phyloP scores from a whole-genome alignment of 2,113 vertebrate species.

The Shinisaurus crocodilurus region DNA sequence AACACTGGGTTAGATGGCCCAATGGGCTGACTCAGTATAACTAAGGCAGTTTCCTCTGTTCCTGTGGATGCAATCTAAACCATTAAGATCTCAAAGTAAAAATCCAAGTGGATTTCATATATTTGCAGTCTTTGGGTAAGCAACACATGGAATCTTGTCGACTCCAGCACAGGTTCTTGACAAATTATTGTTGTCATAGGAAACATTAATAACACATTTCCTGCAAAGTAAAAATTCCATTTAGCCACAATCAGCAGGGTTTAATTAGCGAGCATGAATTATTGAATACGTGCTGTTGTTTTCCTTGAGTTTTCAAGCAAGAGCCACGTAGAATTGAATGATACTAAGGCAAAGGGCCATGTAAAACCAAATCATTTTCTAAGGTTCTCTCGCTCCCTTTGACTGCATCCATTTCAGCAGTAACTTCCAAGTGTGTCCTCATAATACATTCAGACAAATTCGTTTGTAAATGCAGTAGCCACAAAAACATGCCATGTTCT shows the following conservation, averaged over 20 bases:
- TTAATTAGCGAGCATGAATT: constrained; percentile 75
- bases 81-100: not conserved
- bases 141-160: not conserved
- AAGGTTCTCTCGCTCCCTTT: constrained; percentile 16
- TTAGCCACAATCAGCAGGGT: constrained; percentile 56
- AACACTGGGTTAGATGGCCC: no score
- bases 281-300: constrained; percentile 53
- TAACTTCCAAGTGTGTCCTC: constrained; percentile 51
- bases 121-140: constrained; percentile 6
- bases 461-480: constrained; percentile 1
- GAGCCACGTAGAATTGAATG: constrained; percentile 42
- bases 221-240: constrained; percentile 64
- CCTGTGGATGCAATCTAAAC: constrained; percentile 15
- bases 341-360: constrained; percentile 43
- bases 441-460: not conserved
- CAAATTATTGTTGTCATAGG: constrained; percentile 44
- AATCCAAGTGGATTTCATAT: not conserved
- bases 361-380: constrained; percentile 37
- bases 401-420: constrained; percentile 42
- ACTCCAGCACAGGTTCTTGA: constrained; percentile 37
- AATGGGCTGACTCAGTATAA: no score
- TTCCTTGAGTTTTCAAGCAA: constrained; percentile 48
- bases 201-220: constrained; percentile 60
- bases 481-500: not conserved
- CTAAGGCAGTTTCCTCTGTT: no score